Base-by-base conservation (phyloP, 2,113 vertebrate genomes). In the Rhinolophus ferrumequinum region DNA sequence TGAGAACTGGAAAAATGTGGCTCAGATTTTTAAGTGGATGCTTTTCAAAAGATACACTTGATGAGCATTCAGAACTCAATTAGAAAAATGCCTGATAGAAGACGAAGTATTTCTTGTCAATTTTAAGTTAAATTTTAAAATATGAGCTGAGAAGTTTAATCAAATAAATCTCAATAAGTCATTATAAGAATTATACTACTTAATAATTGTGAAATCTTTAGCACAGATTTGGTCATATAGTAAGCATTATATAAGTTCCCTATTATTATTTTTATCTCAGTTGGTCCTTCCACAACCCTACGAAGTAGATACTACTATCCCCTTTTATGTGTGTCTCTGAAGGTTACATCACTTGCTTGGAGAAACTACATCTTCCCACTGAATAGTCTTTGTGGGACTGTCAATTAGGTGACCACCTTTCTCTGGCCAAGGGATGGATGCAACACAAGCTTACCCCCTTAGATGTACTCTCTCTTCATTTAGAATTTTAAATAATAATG, bases 61-160 rank as follows among this genome's bases (percentile, higher is more conserved):
- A 35, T 33, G 1, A 82, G 6, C 9, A 35, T 76, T 83, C 22
- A 35, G 41, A 85, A 83, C 15, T 8, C 26, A 91, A 28, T 28
- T 13, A 77, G 26, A 21, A 58, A 86, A 86, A n/a, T 95, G 26
- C 2, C 52, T 35, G 13, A 10, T 6, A 54, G 41, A 84, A 54
- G 10, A 84, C 69, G 5, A 41, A n/a, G 24, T 35, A 0, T 24
- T 83, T 87, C 52, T 33, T n/a, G 47, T 64, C 22, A 70, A 35
- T 73, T 96, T 84, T 87, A 76, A 92, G 44, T 54, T 86, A 83
- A 47, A 72, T 64, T 80, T 87, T 76, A 41, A 70, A 88, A 81
- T 66, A 22, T 24, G 21, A 79, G 11, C 10, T 81, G 4, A 18
- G n/a, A 79, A 38, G 22, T 80, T 75, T 60, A 76, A 38, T 72